Percentiles rank a stretch among this genome's conserved stretches.
These are phyloP conservation scores for Cheilosia scutellata DNA, from an alignment of 2,888 invertebrate species.

Conservation along the genomic window DNA sequence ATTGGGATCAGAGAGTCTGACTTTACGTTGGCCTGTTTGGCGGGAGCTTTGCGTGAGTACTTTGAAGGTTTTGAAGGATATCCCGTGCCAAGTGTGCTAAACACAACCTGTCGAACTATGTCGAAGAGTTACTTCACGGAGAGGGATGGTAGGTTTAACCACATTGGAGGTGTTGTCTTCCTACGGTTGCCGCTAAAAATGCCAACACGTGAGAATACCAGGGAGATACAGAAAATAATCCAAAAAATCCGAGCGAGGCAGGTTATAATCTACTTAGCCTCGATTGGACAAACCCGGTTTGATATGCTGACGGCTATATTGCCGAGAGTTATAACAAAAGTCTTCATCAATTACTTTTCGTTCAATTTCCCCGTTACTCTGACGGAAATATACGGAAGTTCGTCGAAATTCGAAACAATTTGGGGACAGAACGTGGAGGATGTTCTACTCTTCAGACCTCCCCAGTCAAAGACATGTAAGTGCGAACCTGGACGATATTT, in stretches of 20 bases:
- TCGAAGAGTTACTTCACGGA: constrained; percentile 82
- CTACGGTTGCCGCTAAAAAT: constrained; percentile 81
- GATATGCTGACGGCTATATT: constrained; percentile 81
- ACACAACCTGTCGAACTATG: constrained; percentile 82
- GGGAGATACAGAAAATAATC: constrained; percentile 80
- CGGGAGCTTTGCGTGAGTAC: constrained; percentile 81
- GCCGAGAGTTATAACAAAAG: constrained; percentile 82
- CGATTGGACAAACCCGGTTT: constrained; percentile 82
- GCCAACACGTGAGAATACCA: constrained; percentile 79
- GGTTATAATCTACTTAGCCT: constrained; percentile 82
- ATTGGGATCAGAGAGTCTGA: constrained; percentile 81
- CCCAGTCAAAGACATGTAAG: constrained; percentile 83
- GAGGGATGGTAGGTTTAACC: constrained; percentile 79
- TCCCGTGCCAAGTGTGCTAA: constrained; percentile 80
- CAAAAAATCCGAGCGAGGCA: constrained; percentile 81
- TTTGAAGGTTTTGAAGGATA: constrained; percentile 80
- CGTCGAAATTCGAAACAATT: constrained; percentile 80
- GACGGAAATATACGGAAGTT: constrained; percentile 82
- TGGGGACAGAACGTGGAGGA: constrained; percentile 83
- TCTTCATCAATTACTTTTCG: constrained; percentile 83
- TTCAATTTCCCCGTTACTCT: constrained; percentile 83
- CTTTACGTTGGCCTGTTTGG: constrained; percentile 81
- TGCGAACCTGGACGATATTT: background rate
- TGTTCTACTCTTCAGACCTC: constrained; percentile 82
- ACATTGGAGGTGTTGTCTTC: constrained; percentile 83